Base-by-base conservation (phyloP, 2,797 vertebrate species). In the Molothrus aeneus region DNA sequence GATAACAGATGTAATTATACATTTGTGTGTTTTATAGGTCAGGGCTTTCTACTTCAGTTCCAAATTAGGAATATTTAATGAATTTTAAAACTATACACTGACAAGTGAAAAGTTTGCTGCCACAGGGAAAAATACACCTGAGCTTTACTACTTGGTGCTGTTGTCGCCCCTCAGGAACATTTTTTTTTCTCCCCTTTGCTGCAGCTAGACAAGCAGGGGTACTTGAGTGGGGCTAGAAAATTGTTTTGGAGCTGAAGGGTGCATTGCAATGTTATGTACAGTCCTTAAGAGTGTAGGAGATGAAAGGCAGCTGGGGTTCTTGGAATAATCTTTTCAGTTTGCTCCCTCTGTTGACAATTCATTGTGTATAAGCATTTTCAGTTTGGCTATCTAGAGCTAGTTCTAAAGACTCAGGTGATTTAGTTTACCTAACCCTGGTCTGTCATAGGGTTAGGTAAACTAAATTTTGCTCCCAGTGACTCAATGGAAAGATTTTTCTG, bases 1-100 rank as follows among this genome's bases (percentile, higher is more conserved):
- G 53, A 74, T 79, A 80, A 71, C 45, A 51, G 43, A 83, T 61
- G 54, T 88, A 92, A 93, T 80, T 94, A 83, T 63, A 64, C 43
- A 54, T 88, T 84, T 91, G 63, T 95, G 40, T 68, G 40, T 88
- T 94, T 95, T 95, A 20, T 59, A 80, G 88, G 77, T 92, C 70
- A 92, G 6, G 21, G 18, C 31, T 88, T 90, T 90, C 63, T 84
- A 59, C 31, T 92, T 81, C 51, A 29, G 28, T 68, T 73, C 22
- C 64, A 90, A 60, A 66, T 93, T 74, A 89, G 65, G 29, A 56
- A 34, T 73, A 73, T 72, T 81, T 78, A 75, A 88, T 80, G 80
- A 86, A 92, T 91, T 81, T 85, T 87, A 66, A 90, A 86, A 53
- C 56, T 63, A 6, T 34, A 18, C 15, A 36, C 31, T 43, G 18